These are phyloP conservation scores for Delia radicum DNA, from an alignment of 1,140 invertebrate species.

Conservation along the genomic window DNA sequence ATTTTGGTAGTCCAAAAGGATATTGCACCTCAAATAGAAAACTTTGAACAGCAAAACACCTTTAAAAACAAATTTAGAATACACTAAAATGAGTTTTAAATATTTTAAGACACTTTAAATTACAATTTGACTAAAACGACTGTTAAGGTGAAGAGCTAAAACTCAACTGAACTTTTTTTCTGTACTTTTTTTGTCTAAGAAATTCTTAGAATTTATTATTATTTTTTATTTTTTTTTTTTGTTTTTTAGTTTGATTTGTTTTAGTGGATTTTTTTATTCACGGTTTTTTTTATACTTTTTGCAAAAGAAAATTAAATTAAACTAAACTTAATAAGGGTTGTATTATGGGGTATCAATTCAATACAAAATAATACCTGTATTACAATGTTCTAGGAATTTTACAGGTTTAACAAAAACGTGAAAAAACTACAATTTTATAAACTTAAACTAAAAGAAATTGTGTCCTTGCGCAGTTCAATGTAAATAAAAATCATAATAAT, in stretches of 20 bases:
- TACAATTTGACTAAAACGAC: neutral
- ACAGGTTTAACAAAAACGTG: too few relatives aligned
- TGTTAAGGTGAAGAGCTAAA: constrained; percentile 6
- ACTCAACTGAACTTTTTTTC: constrained; percentile 21
- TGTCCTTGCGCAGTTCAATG: constrained; percentile 21
- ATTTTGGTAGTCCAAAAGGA: neutral
- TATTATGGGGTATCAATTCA: neutral
- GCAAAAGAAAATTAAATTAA: neutral
- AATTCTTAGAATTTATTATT: constrained; percentile 16
- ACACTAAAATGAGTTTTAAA: too few relatives aligned
- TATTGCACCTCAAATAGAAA: neutral
- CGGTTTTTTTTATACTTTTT: neutral
- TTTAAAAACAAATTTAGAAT: neutral
- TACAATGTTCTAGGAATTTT: too few relatives aligned
- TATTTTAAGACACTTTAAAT: neutral
- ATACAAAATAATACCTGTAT: neutral
- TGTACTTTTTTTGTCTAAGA: constrained; percentile 13
- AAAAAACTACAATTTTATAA: too few relatives aligned
- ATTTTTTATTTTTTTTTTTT: neutral
- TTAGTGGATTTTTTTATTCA: neutral
- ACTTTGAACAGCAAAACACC: neutral
- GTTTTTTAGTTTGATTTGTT: neutral
- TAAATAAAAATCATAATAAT: constrained; percentile 8
- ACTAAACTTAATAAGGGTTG: neutral
- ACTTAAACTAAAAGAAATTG: constrained; percentile 21